These are phyloP conservation scores for Diplodus puntazzo DNA, from an alignment of 2,797 vertebrate species.

Conservation along the genomic window DNA sequence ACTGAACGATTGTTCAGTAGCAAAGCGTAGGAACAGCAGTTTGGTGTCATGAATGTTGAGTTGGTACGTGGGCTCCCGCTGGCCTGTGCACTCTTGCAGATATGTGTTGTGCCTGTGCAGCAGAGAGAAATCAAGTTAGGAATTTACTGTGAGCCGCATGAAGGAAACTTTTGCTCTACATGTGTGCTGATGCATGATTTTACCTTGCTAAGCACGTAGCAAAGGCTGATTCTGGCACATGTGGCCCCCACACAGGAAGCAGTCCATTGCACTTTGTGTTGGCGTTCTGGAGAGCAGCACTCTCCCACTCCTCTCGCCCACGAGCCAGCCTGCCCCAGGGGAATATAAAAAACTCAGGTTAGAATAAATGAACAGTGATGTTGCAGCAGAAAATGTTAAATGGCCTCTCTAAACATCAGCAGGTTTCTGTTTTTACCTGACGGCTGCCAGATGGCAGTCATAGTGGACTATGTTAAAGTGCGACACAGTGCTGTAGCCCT, in stretches of 20 bases:
- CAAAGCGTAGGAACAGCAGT: conserved; percentile 96
- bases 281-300: conserved; percentile 97
- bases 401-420: neutral
- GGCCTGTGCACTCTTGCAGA: conserved; percentile 98
- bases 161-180: neutral
- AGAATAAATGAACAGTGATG: neutral
- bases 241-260: conserved; percentile 98
- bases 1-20: conserved; percentile 99
- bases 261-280: conserved; percentile 99
- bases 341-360: neutral
- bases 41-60: conserved; percentile 99
- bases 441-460: conserved; percentile 98
- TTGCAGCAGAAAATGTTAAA: too few relatives aligned
- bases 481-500: conserved; percentile 99
- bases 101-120: conserved; percentile 95
- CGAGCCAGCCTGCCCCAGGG: conserved; percentile 89
- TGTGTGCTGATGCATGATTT: neutral
- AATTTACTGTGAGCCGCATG: neutral
- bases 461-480: conserved; percentile 99
- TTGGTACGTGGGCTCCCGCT: conserved; percentile 98
- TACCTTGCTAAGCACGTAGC: conserved; percentile 98
- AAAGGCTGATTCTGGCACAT: conserved; percentile 98
- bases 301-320: conserved; percentile 98
- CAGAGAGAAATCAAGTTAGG: neutral
- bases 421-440: conserved; percentile 86